Evolutionary conservation across 2,113 vertebrate species (phyloP), one percentile per base, ranked within the genome.

Genomic region (Scomber scombrus): DNA sequence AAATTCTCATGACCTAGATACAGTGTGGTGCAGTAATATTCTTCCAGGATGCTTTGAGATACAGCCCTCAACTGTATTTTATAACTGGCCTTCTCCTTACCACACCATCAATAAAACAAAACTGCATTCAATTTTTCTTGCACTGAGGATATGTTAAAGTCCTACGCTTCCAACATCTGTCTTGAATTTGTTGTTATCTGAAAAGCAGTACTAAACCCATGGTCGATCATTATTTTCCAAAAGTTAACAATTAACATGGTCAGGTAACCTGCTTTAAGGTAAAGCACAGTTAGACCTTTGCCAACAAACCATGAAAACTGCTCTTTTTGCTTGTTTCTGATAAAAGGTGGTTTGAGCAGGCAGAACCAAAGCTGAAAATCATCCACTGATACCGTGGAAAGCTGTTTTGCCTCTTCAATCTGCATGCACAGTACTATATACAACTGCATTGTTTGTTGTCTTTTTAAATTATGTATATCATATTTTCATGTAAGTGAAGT

Each of bases 1-100:
- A 63, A 77, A 80, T 73, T 82, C 57, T 57, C 49, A 34, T 85
- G 82, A 80, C 77, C 85, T 84, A 87, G 72, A 84, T 81, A 47
- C 77, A 70, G 73, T 15, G 15, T 3, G 40, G 54, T 51, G 23
- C 63, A 66, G 52, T 70, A 70, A 73, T 70, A 43, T 0, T 16
- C 52, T 56, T 52, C 47, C 47, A 55, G 57, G 7, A 68, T 75
- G 60, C 46, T 76, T 55, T 69, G 40, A 61, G 3, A 56, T 34
- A 57, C 68, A 80, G 63, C 45, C 60, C 29, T 50, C 69, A 31
- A 55, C 11, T 45, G 11, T 40, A n/a, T 67, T 56, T 67, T 45
- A 26, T 45, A 67, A 16, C 18, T 46, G 6, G 16, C n/a, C 50
- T 29, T 63, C 34, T 55, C 75, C 58, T 58, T 19, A 64, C 4